Base-by-base conservation (phyloP, 2,113 vertebrate species). In the Jacana jacana region DNA sequence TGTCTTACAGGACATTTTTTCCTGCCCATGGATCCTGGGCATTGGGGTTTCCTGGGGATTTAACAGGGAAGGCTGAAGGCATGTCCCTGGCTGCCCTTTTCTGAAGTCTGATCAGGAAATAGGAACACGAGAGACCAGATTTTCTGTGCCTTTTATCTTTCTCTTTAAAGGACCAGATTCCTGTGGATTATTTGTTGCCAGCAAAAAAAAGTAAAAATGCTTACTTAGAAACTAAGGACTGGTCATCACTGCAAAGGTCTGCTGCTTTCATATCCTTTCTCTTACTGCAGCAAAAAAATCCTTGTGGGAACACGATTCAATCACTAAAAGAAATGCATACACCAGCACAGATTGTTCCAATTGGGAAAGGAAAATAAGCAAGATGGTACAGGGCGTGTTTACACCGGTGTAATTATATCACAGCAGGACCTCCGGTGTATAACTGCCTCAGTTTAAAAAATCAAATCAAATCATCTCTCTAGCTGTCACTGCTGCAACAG, bases 91-190 rank as follows among this genome's bases (percentile, higher is more conserved):
- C 39, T 55, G 64, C 49, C 3, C 1, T 78, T 75, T 81, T 86
- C 77, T 83, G 73, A 84, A 42, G 77, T 57, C 80, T 52, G 27
- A 69, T 91, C 81, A 57, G 65, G 77, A 86, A 95, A 68, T 1
- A 51, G 83, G 35, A 94, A 86, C 8, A 9, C 9, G 70, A 83
- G 68, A 84, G 81, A 91, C 17, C 60, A 92, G 69, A 81, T 88
- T 88, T 88, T 60, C 80, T 60, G 22, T 71, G 65, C 63, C 82
- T 91, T 91, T 91, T 60, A 72, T 91, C 81, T 85, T 89, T 61
- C 58, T 54, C 54, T 92, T 86, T 83, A 86, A 83, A 93, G 80
- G 71, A 61, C n/a, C 3, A 4, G 63, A 83, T 90, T 93, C 82
- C 92, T 77, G 13, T 19, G 5, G 46, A 68, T 81, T 92, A 84